Base-by-base conservation (phyloP, 1,140 invertebrate genomes). In the Contarinia nasturtii region DNA sequence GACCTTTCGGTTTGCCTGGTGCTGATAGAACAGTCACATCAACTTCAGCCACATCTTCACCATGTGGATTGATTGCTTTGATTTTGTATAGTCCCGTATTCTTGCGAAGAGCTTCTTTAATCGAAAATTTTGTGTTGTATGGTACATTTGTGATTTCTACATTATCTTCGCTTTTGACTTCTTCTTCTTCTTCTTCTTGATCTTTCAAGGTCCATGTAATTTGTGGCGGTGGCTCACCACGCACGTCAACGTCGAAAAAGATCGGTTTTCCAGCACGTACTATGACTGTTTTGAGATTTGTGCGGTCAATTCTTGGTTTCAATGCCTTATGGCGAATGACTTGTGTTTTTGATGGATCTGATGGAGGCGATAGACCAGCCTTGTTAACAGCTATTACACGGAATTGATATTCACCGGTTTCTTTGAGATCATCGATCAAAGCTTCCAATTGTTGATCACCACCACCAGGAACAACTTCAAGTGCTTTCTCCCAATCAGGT, bases 231-330 rank as follows among this genome's bases (percentile, higher is more conserved):
- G 94, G 93, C 72, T 95, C 90, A 54, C 92, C 95, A 50, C 79
- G 80, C 43, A 95, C 83, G 58, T 97, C 92, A 7, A 97, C 76
- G 61, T 94, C 86, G 57, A 92, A 86, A 63, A 89, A 86, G 44
- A 98, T 82, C 1, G 79, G 73, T 62, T 97, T 94, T 20, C 93
- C 92, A 49, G 87, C 86, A 54, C 87, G 79, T 1, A 93, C 84
- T 2, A 81, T 79, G 46, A 95, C 76, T 33, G 88, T 81, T 67
- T 94, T 91, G 48, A 97, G 69, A 60, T 93, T 91, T 1, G 89
- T 92, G 53, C 90, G 76, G 61, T 95, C 90, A 60, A 98, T 95
- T 61, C 87, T 84, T n/a, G 92, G 92, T 69, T 94, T 93, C 33
- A 37, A 68, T 55, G 83, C 72, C 67, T 86, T 85, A 58, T 89